Percentiles rank a stretch among this genome's conserved stretches.
Conservation (phyloP, 2,888 invertebrate species). For the Mamestra brassicae region DNA sequence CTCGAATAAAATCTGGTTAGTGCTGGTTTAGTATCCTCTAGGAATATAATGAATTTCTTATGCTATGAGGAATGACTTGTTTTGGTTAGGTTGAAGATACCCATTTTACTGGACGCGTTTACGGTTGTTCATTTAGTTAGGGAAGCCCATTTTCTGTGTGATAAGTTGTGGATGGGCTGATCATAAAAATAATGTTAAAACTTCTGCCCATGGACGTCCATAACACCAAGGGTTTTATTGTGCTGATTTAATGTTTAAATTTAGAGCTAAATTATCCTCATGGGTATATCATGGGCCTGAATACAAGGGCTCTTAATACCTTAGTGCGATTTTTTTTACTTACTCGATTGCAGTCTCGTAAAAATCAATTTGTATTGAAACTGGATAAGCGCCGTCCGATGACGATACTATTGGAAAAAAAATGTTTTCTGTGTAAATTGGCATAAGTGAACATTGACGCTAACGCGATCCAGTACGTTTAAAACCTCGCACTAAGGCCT, state of each 20-base stretch:
- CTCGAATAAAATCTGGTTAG: conserved; percentile 55
- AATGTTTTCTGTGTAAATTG: no score
- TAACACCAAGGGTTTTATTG: not conserved
- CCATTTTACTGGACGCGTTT: conserved; percentile 12
- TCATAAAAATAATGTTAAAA: not conserved
- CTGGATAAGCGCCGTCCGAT: no score
- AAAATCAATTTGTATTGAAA: no score
- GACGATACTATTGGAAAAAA: no score
- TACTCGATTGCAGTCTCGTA: no score
- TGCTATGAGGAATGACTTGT: conserved; percentile 24
- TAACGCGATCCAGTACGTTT: no score
- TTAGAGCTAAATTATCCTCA: conserved; percentile 17
- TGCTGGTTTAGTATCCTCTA: conserved; percentile 27
- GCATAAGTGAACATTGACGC: no score
- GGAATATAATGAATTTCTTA: conserved; percentile 54
- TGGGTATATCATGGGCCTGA: not conserved
- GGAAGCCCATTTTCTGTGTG: not conserved
- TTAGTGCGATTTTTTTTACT: no score
- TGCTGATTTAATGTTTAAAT: conserved; percentile 18
- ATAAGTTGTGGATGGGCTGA: not conserved
- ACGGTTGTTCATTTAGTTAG: not conserved
- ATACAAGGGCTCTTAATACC: no score
- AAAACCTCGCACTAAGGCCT: no score
- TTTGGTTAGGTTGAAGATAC: not conserved
- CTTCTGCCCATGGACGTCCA: not conserved